Conservation (phyloP, 1,140 invertebrate genomes). For the Drosophila ogumai region DNA sequence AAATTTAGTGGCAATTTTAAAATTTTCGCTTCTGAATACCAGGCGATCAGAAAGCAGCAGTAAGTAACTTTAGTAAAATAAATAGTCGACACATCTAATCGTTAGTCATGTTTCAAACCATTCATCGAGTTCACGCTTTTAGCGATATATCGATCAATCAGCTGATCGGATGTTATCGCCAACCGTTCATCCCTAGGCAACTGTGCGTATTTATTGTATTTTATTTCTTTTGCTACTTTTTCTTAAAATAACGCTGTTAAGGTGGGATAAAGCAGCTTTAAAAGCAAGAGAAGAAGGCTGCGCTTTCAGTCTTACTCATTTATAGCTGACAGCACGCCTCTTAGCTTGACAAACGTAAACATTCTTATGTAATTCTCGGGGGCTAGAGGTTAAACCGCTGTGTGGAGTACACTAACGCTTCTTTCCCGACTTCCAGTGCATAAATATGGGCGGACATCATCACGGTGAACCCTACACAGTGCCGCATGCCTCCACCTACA, state of each 20-base stretch:
- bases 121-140: no score
- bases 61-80: no score
- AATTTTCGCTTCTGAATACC: no score
- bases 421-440: slow-evolving; percentile 35
- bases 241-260: not conserved
- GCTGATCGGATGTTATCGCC: not conserved
- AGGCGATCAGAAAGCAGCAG: no score
- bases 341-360: slow-evolving; percentile 22
- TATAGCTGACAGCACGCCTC: not conserved
- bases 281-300: not conserved
- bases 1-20: no score
- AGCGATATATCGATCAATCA: slow-evolving; percentile 20
- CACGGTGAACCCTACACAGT: slow-evolving; percentile 86
- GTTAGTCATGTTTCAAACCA: no score
- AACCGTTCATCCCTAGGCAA: slow-evolving; percentile 19
- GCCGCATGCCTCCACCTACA: slow-evolving; percentile 90
- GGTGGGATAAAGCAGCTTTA: not conserved
- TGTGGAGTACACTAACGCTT: slow-evolving; percentile 10
- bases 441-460: slow-evolving; percentile 86
- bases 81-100: no score
- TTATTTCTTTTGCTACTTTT: slow-evolving; percentile 7
- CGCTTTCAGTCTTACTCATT: not conserved
- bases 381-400: slow-evolving; percentile 50
- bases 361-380: slow-evolving; percentile 68
- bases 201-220: slow-evolving; percentile 18